phyloP scores from a whole-genome alignment of 2,797 vertebrate genomes.

The Bradypodion ventrale region DNA sequence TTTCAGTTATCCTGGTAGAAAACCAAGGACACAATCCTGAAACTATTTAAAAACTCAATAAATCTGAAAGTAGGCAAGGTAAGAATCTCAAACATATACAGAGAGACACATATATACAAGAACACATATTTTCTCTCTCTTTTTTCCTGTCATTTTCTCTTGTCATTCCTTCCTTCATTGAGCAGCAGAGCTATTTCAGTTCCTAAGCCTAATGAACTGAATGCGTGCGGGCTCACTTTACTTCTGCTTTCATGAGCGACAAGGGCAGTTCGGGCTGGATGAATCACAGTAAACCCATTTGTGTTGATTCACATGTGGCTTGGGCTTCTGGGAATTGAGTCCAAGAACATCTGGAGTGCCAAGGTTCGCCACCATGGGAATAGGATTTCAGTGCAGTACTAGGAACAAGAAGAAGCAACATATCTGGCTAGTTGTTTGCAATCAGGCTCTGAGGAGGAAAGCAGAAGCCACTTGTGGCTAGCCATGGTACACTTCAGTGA shows the following conservation, averaged over 20 bases:
- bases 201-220: constrained; percentile 27
- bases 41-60: constrained; percentile 17
- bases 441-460: background rate
- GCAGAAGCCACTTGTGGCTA: background rate
- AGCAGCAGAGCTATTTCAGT: background rate
- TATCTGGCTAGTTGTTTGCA: background rate
- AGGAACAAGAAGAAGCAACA: background rate
- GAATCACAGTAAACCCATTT: no score
- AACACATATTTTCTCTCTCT: background rate
- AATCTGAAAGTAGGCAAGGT: background rate
- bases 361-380: no score
- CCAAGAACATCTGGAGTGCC: no score
- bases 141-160: background rate
- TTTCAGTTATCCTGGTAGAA: constrained; percentile 54
- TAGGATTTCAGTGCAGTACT: constrained; percentile 1
- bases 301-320: no score
- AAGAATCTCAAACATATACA: constrained; percentile 26
- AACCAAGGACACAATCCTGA: constrained; percentile 13
- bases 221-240: no score
- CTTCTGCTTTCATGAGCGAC: no score
- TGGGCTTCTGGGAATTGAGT: no score
- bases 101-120: background rate
- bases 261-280: no score
- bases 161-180: constrained; percentile 14
- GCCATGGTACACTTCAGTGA: background rate